Evolutionary conservation across 2,113 vertebrate species (phyloP).

Genomic region (Puffinus mauretanicus): DNA sequence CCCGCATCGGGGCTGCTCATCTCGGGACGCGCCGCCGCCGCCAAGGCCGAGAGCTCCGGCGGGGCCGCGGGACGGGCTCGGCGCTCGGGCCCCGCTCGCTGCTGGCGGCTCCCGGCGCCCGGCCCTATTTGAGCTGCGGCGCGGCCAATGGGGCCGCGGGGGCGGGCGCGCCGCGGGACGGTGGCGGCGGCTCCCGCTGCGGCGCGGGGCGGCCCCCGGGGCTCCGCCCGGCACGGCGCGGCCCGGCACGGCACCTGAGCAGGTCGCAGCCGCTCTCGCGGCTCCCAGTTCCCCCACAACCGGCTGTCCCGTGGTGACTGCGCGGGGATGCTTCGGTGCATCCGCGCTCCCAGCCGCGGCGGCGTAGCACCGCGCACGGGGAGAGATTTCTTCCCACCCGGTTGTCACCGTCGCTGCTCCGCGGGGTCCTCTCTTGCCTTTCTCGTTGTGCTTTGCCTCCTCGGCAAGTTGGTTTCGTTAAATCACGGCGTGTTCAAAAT

Average conservation of each 20-base stretch:
- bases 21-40: too few relatives aligned
- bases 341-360: accelerated
- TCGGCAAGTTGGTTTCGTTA: background rate
- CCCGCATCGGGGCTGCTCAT: too few relatives aligned
- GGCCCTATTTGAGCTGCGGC: too few relatives aligned
- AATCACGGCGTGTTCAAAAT: background rate
- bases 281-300: accelerated
- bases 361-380: accelerated
- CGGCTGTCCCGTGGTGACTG: accelerated
- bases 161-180: too few relatives aligned
- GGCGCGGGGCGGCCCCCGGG: too few relatives aligned
- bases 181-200: too few relatives aligned
- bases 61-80: too few relatives aligned
- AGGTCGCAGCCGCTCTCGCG: background rate
- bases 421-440: accelerated
- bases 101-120: too few relatives aligned
- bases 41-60: too few relatives aligned
- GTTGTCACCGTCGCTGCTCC: too few relatives aligned
- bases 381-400: accelerated
- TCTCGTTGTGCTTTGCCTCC: background rate
- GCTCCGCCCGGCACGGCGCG: background rate
- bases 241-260: background rate
- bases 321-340: background rate
- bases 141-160: too few relatives aligned
- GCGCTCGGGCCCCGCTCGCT: too few relatives aligned